Evolutionary conservation across 1,140 invertebrate genomes (phyloP).

Genomic region (Brachionus rubens): DNA sequence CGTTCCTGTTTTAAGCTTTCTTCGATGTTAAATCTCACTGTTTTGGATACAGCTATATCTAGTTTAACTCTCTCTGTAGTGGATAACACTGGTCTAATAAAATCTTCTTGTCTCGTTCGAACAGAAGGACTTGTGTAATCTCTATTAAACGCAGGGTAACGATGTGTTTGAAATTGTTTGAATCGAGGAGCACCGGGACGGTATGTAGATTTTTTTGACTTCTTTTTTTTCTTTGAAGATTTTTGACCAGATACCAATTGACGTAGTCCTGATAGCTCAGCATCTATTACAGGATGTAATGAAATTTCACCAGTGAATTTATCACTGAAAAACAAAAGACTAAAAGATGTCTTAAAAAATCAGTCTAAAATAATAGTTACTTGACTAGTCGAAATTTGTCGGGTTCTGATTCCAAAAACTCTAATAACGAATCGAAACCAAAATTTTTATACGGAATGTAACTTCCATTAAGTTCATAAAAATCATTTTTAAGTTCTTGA

Average conservation of each 20-base stretch:
- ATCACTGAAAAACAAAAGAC: background rate
- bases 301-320: background rate
- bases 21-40: too few species aligned
- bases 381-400: slow-evolving; percentile 10
- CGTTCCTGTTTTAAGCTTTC: too few species aligned
- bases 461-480: slow-evolving; percentile 1
- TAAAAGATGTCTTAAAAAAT: background rate
- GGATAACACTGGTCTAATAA: too few species aligned
- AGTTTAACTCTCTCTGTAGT: too few species aligned
- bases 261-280: background rate
- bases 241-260: slow-evolving; percentile 33
- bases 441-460: background rate
- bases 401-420: slow-evolving; percentile 21
- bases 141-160: background rate
- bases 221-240: slow-evolving; percentile 36
- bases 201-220: background rate
- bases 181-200: background rate
- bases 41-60: too few species aligned
- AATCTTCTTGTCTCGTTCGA: too few species aligned
- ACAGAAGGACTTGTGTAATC: too few species aligned
- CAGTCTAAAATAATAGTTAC: background rate
- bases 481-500: slow-evolving; percentile 28
- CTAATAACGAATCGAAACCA: slow-evolving; percentile 3
- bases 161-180: slow-evolving; percentile 2
- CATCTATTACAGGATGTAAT: slow-evolving; percentile 12